Base-by-base conservation (phyloP, 2,888 invertebrate species). In the Odiellus spinosus region DNA sequence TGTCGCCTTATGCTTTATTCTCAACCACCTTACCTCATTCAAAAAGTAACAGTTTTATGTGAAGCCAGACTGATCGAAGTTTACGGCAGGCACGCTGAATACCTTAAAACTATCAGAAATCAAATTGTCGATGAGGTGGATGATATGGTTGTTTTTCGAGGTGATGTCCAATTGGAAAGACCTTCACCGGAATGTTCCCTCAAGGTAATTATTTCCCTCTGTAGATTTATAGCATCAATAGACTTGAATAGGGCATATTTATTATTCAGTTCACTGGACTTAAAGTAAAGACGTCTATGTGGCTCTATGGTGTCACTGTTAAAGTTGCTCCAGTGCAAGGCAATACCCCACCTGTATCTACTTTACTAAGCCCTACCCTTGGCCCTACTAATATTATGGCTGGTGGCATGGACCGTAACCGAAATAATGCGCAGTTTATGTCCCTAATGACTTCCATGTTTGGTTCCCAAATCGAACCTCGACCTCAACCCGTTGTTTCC, bases 41-140 rank as follows among this genome's bases (percentile, higher is more conserved):
- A 46, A 17, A 39, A 33, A 3, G 42, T 53, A 20, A 48, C 48
- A 14, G 41, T 50, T n/a, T 17, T 53, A 3, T 51, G 42, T 40
- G 53, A 53, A 36, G 51, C 50, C 15, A 21, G 49, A 32, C 44
- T 53, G 4, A 44, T 48, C 6, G 53, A 53, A 45, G 43, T 53
- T 36, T 53, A 51, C 42, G 53, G 53, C 3, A 50, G 50, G 36
- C 53, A 53, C 41, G 53, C 50, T 19, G 53, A 53, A 45, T 53
- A 53, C 20, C 21, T 53, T 12, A 48, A 49, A 44, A 53, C 53
- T 21, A 40, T 48, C 14, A 44, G 45, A 33, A 50, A 43, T 40
- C 18, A 45, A 36, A 18, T 50, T 4, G 14, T 53, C 11, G 53
- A 53, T 19, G 50, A 51, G 45, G 45, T 49, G 12, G 53, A 53